Evolutionary conservation across 2,113 vertebrate genomes (phyloP), one percentile per base, ranked within the genome.

Genomic region (Pangasianodon hypophthalmus): DNA sequence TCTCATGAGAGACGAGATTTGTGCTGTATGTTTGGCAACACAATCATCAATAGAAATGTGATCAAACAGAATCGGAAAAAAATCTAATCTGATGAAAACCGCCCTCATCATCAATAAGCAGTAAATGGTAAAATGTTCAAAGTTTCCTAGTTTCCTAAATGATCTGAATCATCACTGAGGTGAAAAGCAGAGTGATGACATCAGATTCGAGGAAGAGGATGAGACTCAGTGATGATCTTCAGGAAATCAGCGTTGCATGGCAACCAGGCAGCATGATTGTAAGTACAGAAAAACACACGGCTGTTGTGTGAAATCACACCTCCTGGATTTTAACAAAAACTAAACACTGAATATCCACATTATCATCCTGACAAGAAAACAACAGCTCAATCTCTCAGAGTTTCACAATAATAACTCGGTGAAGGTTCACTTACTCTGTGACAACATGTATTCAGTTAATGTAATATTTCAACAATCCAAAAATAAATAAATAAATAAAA

Each of bases 221-320:
- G 19, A 44, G 58, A 69, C 81, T n/a, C 52, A 44, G 24, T 73
- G 81, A 88, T 69, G 80, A 71, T 84, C 52, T 84, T 84, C 64
- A 84, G 81, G 50, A 84, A 50, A 69, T 69, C 41, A 71, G 48
- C 75, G 88, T 88, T 88, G 88, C 88, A 73, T 88, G 67, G 88
- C 88, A 88, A 88, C 88, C 67, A 60, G 81, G 24, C 69, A 52
- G 52, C 62, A 46, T 32, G 81, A 69, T 24, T 60, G 16, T 64
- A 84, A 58, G 37, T 73, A 73, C 62, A 75, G 69, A 84, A 48
- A 75, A 41, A 48, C 80, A 58, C 32, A 54, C 58, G 62, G n/a
- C 58, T 88, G 77, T 52, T 24, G 87, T 16, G 50, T 3, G 54
- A 85, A 85, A 37, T 37, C n/a, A 32, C 52, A 37, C 50, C 52